phyloP scores from a whole-genome alignment of 2,888 invertebrate species.

The Ochropleura plecta region DNA sequence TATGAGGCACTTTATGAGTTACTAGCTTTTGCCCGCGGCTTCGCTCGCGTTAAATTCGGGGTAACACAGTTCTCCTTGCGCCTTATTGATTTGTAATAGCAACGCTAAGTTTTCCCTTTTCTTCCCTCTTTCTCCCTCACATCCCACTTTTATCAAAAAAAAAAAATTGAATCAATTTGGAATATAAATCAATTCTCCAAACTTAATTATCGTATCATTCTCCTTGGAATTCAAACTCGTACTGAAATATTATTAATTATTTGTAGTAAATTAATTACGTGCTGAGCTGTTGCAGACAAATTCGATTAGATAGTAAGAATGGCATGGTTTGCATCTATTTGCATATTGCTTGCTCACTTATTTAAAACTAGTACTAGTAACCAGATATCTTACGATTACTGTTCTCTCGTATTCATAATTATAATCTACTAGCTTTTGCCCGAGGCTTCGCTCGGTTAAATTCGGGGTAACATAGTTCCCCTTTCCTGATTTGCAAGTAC shows the following conservation, averaged over 20 bases:
- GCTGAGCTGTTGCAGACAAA: conserved; percentile 19
- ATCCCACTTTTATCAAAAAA: too few species aligned
- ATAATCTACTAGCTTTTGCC: neutral
- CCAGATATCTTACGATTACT: neutral
- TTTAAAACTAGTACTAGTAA: neutral
- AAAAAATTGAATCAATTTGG: conserved; percentile 30
- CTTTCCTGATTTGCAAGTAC: too few species aligned
- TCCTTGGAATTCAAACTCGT: conserved; percentile 16
- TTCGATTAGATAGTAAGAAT: conserved; percentile 25
- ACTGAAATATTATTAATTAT: conserved; percentile 34
- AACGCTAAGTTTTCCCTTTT: too few species aligned
- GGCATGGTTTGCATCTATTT: conserved; percentile 15
- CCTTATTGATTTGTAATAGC: too few species aligned
- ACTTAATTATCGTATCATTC: conserved; percentile 23
- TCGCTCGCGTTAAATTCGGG: too few species aligned
- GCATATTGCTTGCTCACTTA: conserved; percentile 5
- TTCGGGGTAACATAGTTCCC: too few species aligned
- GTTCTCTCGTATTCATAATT: neutral
- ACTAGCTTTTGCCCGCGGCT: too few species aligned
- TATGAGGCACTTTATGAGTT: too few species aligned
- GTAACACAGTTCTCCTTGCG: too few species aligned
- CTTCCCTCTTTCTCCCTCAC: too few species aligned
- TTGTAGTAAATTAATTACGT: conserved; percentile 29
- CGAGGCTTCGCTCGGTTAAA: too few species aligned
- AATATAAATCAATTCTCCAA: conserved; percentile 29